Percentiles rank a stretch among this genome's conserved stretches.
Conservation (phyloP, 2,113 vertebrate species). For the Heterotis niloticus region DNA sequence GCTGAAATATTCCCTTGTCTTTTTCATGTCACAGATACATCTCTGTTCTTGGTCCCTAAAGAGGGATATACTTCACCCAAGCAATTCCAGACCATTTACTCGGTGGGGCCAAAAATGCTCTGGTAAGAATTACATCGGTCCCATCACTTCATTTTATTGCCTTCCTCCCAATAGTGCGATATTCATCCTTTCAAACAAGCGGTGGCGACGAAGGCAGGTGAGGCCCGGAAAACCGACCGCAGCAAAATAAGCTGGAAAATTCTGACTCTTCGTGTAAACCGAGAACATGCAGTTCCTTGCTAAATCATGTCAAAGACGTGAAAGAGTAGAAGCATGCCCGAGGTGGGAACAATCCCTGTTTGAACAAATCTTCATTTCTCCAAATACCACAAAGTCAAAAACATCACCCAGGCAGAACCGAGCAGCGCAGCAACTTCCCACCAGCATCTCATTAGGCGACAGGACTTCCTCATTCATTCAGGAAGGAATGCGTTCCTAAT, state of each 20-base stretch:
- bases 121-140: background rate
- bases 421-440: background rate
- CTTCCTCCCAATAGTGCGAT: background rate
- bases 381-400: constrained; percentile 36
- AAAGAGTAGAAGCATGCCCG: background rate
- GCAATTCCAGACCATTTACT: background rate
- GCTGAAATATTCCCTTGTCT: background rate
- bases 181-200: background rate
- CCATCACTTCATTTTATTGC: background rate
- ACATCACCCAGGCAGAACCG: background rate
- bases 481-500: background rate
- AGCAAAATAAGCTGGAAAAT: background rate
- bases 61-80: background rate
- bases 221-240: background rate
- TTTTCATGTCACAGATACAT: background rate
- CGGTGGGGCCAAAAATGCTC: background rate
- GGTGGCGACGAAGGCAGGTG: background rate
- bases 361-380: background rate
- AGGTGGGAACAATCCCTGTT: background rate
- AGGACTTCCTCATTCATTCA: background rate
- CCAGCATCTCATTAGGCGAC: constrained; percentile 6
- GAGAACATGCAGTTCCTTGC: background rate
- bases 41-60: background rate
- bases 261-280: background rate
- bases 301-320: background rate